Evolutionary conservation across 2,888 invertebrate species (phyloP).

Genomic region (Bibio marci): DNA sequence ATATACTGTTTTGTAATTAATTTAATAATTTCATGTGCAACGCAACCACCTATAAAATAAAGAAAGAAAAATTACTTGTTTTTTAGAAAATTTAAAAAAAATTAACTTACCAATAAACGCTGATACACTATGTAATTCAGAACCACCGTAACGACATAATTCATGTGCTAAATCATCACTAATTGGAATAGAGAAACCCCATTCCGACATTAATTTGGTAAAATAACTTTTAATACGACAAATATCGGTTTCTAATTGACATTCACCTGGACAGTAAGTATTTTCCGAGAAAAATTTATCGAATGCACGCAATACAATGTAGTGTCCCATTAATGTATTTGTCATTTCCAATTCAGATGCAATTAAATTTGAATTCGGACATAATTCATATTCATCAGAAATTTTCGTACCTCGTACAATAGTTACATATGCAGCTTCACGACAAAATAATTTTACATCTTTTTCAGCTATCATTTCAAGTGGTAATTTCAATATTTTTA

Average conservation of each 20-base stretch:
- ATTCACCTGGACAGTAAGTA: conserved; percentile 78
- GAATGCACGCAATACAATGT: conserved; percentile 76
- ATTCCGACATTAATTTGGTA: conserved; percentile 63
- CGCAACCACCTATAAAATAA: conserved; percentile 53
- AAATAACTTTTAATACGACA: conserved; percentile 61
- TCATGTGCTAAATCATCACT: conserved; percentile 92
- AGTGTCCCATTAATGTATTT: conserved; percentile 74
- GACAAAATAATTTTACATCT: conserved; percentile 74
- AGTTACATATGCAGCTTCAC: conserved; percentile 66
- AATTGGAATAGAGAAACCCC: conserved; percentile 59
- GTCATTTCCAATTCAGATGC: conserved; percentile 60
- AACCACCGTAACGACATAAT: conserved; percentile 86
- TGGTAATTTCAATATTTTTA: conserved; percentile 60
- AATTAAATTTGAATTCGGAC: conserved; percentile 35
- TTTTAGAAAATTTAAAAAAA: not conserved
- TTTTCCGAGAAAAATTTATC: conserved; percentile 81
- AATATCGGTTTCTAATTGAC: conserved; percentile 80
- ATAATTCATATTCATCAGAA: conserved; percentile 61
- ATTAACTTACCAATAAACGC: conserved; percentile 52
- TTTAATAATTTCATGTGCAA: conserved; percentile 93
- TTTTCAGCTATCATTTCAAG: conserved; percentile 56
- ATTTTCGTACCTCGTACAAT: conserved; percentile 65
- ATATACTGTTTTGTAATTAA: conserved; percentile 90
- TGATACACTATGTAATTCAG: conserved; percentile 87
- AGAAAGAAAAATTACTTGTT: not conserved